Percentiles rank a stretch among this genome's conserved stretches.
Evolutionary conservation across 2,113 vertebrate genomes (phyloP).

Genomic region (Elephas maximus): DNA sequence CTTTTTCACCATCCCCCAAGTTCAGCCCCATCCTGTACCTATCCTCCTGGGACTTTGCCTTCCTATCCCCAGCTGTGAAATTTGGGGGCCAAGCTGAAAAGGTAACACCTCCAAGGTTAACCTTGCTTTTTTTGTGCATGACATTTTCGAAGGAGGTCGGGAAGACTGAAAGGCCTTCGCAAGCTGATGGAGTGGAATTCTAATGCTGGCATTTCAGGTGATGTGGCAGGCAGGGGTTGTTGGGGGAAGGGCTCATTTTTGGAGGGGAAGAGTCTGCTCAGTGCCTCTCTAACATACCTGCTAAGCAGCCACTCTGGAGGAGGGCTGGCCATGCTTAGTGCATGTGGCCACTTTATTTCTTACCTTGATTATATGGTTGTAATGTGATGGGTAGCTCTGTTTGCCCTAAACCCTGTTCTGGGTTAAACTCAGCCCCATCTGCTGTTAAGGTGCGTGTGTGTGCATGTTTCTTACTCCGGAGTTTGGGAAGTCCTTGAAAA

Average conservation of each 20-base stretch:
- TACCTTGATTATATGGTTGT: not conserved
- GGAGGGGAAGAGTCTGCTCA: not conserved
- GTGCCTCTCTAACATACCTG: no score
- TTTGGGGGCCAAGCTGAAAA: not conserved
- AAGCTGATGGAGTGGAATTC: not conserved
- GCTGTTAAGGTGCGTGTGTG: fast-evolving
- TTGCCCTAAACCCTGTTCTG: not conserved
- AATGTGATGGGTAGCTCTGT: not conserved
- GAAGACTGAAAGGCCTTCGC: not conserved
- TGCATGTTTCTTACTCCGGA: not conserved
- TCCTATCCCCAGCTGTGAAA: not conserved
- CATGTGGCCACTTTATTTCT: no score
- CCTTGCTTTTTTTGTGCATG: not conserved
- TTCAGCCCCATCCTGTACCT: not conserved
- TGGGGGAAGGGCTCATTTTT: not conserved
- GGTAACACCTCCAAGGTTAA: not conserved
- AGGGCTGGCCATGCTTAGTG: not conserved
- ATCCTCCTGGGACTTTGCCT: not conserved
- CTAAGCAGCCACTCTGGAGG: not conserved
- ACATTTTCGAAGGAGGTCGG: not conserved
- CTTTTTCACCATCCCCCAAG: not conserved
- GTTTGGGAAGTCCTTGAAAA: not conserved
- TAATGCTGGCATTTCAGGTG: fast-evolving
- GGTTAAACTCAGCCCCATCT: not conserved
- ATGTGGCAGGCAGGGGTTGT: not conserved